Evolutionary conservation across 1,140 invertebrate species (phyloP).

Genomic region (Aphis craccivora): DNA sequence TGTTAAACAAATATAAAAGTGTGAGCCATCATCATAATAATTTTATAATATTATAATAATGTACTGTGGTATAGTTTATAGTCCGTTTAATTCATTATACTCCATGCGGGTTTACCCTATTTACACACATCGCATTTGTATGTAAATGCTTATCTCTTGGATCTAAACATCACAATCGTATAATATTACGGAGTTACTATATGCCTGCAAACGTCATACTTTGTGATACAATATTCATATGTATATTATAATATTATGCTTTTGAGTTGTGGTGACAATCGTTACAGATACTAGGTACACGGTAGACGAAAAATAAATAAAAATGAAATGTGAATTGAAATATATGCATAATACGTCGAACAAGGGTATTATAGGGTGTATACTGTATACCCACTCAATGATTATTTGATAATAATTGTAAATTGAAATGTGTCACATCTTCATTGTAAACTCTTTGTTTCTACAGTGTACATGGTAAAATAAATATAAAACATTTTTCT

Average conservation of each 20-base stretch:
- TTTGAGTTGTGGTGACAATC: background rate
- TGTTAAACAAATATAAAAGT: slow-evolving; percentile 30
- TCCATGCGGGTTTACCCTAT: background rate
- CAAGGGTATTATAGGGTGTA: too few species aligned
- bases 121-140: background rate
- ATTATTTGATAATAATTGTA: background rate
- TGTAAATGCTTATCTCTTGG: background rate
- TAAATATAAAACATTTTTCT: background rate
- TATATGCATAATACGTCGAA: background rate
- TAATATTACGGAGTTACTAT: background rate
- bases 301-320: background rate
- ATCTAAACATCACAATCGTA: background rate
- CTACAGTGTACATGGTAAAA: background rate
- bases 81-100: slow-evolving; percentile 7
- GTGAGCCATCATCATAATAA: background rate
- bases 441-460: background rate
- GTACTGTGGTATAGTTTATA: background rate
- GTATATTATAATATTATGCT: background rate
- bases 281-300: background rate
- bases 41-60: background rate
- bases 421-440: background rate
- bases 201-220: background rate
- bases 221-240: background rate
- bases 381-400: too few species aligned
- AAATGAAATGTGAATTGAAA: background rate